Evolutionary conservation across 2,113 vertebrate species (phyloP).

Genomic region (Cavia aperea): DNA sequence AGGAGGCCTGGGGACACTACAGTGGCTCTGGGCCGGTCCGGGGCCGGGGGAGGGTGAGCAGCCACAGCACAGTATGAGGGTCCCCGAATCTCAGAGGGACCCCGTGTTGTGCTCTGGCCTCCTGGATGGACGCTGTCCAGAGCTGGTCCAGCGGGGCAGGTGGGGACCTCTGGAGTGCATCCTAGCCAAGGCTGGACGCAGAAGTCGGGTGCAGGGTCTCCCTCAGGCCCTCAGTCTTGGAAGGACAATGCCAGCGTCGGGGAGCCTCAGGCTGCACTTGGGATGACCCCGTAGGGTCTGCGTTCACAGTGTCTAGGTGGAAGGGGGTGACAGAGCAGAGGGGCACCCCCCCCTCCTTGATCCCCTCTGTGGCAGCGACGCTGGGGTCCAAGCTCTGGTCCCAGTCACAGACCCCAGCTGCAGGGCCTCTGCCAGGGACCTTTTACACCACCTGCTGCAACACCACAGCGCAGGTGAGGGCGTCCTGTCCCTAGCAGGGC

Average conservation of each 20-base stretch:
- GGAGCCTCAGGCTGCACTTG: neutral
- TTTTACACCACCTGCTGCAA: accelerated
- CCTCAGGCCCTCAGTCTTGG: constrained; percentile 82
- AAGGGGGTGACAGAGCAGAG: neutral
- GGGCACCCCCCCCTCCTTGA: neutral
- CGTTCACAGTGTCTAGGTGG: neutral
- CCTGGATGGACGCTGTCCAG: neutral
- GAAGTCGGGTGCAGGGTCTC: constrained; percentile 36
- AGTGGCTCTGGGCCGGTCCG: neutral
- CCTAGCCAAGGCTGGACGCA: neutral
- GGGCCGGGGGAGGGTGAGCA: neutral
- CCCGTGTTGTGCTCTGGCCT: neutral
- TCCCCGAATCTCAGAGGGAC: neutral
- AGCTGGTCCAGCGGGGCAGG: neutral
- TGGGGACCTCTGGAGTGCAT: neutral
- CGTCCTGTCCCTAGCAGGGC: neutral
- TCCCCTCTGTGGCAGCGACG: neutral
- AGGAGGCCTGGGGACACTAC: constrained; percentile 37
- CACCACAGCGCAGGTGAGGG: no score
- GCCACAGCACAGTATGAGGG: neutral
- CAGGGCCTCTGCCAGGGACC: neutral
- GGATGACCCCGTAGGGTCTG: neutral
- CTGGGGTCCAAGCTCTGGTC: neutral
- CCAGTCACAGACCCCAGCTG: neutral
- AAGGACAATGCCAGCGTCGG: constrained; percentile 73